phyloP scores from a whole-genome alignment of 1,140 invertebrate genomes.

The Prorops nasuta region DNA sequence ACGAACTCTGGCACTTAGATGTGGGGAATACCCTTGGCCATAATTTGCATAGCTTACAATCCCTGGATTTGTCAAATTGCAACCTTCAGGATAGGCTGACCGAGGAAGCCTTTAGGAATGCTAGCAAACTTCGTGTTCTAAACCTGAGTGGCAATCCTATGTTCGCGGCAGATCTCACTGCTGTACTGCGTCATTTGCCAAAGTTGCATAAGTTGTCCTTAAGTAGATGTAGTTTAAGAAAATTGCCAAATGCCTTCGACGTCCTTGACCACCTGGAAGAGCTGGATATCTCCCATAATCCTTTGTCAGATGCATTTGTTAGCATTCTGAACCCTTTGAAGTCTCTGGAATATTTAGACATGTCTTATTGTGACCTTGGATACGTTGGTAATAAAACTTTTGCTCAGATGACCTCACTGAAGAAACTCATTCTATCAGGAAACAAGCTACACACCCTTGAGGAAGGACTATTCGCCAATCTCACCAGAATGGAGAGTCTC shows the following conservation, averaged over 20 bases:
- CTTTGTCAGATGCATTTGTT: constrained; percentile 68
- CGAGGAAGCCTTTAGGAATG: constrained; percentile 68
- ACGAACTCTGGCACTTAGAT: constrained; percentile 65
- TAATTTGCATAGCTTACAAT: constrained; percentile 66
- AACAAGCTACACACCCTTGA: constrained; percentile 68
- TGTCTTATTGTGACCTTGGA: constrained; percentile 71
- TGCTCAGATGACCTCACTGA: constrained; percentile 68
- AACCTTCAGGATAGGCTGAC: constrained; percentile 66
- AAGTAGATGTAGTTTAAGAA: constrained; percentile 65
- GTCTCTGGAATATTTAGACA: constrained; percentile 68
- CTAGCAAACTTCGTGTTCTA: constrained; percentile 65
- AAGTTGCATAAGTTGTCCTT: constrained; percentile 67
- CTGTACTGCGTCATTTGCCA: constrained; percentile 65
- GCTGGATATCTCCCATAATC: constrained; percentile 70
- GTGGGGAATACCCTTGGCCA: constrained; percentile 65
- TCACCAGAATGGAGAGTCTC: constrained; percentile 65
- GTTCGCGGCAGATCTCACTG: constrained; percentile 66
- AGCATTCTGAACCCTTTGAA: constrained; percentile 65
- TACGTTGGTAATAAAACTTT: constrained; percentile 67
- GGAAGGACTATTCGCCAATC: constrained; percentile 67
- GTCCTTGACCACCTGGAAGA: constrained; percentile 65
- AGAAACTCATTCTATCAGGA: constrained; percentile 66
- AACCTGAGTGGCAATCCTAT: constrained; percentile 68
- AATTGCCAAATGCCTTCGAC: constrained; percentile 66
- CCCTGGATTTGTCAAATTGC: constrained; percentile 70